Conservation (phyloP, 2,797 vertebrate genomes). For the Anabas testudineus region DNA sequence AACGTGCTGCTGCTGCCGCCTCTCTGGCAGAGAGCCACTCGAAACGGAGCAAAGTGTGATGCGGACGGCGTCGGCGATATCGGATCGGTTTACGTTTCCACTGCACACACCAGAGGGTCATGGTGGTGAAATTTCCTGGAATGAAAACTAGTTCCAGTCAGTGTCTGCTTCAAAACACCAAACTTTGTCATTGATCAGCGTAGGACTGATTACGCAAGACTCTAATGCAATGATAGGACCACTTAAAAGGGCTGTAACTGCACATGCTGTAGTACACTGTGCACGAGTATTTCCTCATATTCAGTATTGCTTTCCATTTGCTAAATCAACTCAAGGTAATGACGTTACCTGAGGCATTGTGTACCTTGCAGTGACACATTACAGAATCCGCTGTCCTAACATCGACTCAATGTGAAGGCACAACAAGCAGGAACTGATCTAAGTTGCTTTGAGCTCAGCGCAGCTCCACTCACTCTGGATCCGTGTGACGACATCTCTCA, state of each 20-base stretch:
- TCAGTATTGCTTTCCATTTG: not conserved
- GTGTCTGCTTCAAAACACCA: too few species aligned
- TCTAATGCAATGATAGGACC: not conserved
- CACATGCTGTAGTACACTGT: not conserved
- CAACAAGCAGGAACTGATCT: not conserved
- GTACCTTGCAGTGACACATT: not conserved
- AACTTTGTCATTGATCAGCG: not conserved
- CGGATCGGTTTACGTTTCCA: not conserved
- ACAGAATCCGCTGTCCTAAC: not conserved
- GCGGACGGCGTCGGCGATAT: not conserved
- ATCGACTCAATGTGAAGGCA: not conserved
- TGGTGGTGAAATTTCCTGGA: too few species aligned
- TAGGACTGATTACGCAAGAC: not conserved
- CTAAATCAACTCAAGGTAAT: not conserved
- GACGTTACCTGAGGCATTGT: constrained; percentile 9
- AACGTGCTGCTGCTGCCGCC: constrained; percentile 79
- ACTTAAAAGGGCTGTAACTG: not conserved
- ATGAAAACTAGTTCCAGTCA: too few species aligned
- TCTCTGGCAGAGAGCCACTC: constrained; percentile 70
- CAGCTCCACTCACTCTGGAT: too few species aligned
- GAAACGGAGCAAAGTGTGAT: constrained; percentile 87
- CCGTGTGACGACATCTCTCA: too few species aligned
- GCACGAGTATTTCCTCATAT: not conserved
- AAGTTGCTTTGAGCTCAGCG: too few species aligned
- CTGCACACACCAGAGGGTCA: too few species aligned